A percentile compares a stretch with the other conserved stretches of the same genome.
These are phyloP conservation scores for Meriones unguiculatus DNA, from an alignment of 2,113 vertebrate genomes.

Conservation along the genomic window DNA sequence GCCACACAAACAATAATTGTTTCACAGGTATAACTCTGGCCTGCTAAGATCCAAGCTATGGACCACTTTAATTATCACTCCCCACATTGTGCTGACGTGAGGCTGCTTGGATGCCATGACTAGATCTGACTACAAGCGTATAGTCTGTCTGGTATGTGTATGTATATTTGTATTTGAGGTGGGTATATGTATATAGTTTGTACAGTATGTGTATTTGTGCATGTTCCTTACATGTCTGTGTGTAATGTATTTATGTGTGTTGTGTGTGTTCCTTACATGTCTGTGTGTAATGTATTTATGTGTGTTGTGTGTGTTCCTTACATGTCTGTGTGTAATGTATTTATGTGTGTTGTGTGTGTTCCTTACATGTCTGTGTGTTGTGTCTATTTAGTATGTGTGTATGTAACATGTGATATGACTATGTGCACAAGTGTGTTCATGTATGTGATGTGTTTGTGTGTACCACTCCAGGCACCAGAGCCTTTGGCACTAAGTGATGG, in stretches of 20 bases:
- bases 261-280: neutral
- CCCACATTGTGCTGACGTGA: neutral
- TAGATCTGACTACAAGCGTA: neutral
- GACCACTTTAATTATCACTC: neutral
- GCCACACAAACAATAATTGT: neutral
- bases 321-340: neutral
- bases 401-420: neutral
- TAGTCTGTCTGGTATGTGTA: neutral
- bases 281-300: neutral
- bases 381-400: neutral
- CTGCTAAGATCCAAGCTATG: neutral
- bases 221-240: neutral
- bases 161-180: neutral
- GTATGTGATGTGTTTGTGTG: neutral
- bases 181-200: neutral
- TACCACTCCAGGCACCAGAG: neutral
- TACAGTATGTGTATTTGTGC: neutral
- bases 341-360: neutral
- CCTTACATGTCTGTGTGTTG: neutral
- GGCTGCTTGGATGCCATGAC: neutral
- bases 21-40: neutral
- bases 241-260: neutral
- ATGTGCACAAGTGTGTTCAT: too few relatives aligned
- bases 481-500: neutral
- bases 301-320: neutral